Conservation (phyloP, 2,888 invertebrate species). For the Polymixis lichenea region DNA sequence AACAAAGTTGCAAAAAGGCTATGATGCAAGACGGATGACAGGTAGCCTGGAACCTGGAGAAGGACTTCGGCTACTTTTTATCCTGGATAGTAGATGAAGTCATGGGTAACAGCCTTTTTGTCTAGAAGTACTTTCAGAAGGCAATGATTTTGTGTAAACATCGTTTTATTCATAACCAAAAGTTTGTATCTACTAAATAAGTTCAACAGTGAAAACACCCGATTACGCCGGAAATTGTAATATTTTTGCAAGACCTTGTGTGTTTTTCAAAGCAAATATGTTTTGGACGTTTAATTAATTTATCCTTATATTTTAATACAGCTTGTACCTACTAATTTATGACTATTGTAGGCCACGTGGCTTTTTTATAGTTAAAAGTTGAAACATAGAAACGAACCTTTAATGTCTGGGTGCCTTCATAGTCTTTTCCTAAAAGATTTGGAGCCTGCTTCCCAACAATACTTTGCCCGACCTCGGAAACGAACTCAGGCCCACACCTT, state of each 20-base stretch:
- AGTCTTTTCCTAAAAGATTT: too few relatives aligned
- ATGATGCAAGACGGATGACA: too few relatives aligned
- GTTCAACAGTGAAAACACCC: background rate
- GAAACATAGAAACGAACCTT: too few relatives aligned
- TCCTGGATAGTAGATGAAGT: too few relatives aligned
- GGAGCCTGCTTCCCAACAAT: too few relatives aligned
- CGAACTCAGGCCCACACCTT: too few relatives aligned
- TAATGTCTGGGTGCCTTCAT: too few relatives aligned
- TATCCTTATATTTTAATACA: background rate
- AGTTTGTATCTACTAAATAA: background rate
- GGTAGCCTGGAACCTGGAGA: too few relatives aligned
- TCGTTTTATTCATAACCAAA: background rate
- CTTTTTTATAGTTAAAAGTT: too few relatives aligned
- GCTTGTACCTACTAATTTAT: background rate
- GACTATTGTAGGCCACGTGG: background rate
- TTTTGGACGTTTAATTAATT: background rate
- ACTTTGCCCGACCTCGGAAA: too few relatives aligned
- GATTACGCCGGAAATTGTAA: background rate
- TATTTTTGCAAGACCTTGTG: background rate
- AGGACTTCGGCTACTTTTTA: too few relatives aligned
- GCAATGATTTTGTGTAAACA: background rate
- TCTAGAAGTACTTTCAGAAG: background rate
- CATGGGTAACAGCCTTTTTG: background rate
- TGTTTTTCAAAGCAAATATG: background rate
- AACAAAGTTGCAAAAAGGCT: too few relatives aligned